Evolutionary conservation across 2,888 invertebrate species (phyloP).

Genomic region (Neoscelio sp.): DNA sequence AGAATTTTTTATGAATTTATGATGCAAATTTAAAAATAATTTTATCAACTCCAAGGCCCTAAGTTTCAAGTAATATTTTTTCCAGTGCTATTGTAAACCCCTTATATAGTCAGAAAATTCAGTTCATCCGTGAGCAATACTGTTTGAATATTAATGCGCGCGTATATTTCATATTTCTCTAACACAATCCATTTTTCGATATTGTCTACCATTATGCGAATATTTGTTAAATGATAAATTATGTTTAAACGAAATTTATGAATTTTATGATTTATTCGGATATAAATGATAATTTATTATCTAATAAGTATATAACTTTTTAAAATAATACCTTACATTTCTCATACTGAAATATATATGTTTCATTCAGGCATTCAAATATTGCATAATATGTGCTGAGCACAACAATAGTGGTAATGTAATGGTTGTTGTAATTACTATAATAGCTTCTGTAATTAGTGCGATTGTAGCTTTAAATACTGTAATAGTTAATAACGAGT

Average conservation of each 20-base stretch:
- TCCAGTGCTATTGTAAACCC: conserved; percentile 29
- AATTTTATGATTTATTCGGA: background rate
- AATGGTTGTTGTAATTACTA: conserved; percentile 51
- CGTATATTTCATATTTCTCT: conserved; percentile 38
- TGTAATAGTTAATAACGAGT: conserved; percentile 31
- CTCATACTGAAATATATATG: conserved; percentile 5
- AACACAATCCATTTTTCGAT: conserved; percentile 27
- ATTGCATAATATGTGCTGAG: conserved; percentile 27
- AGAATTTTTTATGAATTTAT: no score
- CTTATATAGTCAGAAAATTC: conserved; percentile 35
- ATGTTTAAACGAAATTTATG: conserved; percentile 10
- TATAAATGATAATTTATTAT: conserved; percentile 12
- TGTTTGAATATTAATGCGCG: conserved; percentile 43
- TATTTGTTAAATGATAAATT: conserved; percentile 24
- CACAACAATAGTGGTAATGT: conserved; percentile 48
- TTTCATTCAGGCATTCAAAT: conserved; percentile 2
- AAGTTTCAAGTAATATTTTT: conserved; percentile 18
- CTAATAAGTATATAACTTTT: no score
- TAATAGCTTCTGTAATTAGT: conserved; percentile 44
- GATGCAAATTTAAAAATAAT: no score
- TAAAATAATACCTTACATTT: no score
- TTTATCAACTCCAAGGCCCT: no score
- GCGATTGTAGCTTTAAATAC: conserved; percentile 42
- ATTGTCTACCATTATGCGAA: conserved; percentile 6
- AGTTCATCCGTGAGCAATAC: conserved; percentile 39